Conservation (phyloP, 1,140 invertebrate species). For the Penaeus vannamei region DNA sequence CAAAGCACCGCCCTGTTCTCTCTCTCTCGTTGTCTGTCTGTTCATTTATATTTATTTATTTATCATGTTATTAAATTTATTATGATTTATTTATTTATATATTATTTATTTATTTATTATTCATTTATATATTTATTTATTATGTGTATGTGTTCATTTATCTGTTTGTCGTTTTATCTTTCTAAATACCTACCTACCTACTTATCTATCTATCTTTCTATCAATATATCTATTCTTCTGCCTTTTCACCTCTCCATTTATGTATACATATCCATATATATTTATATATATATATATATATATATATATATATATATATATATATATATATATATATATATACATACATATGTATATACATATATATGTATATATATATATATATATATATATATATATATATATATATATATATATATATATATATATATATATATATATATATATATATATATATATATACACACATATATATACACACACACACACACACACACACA, state of each 20-base stretch:
- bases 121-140: too few species aligned
- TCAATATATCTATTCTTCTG: neutral
- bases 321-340: conserved; percentile 31
- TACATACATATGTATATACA: conserved; percentile 27
- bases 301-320: conserved; percentile 21
- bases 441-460: conserved; percentile 48
- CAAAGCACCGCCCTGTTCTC: too few species aligned
- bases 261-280: neutral
- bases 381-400: conserved; percentile 27
- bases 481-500: conserved; percentile 29
- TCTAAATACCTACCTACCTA: too few species aligned
- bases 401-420: neutral
- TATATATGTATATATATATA: conserved; percentile 32
- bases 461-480: conserved; percentile 43
- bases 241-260: neutral
- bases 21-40: too few species aligned
- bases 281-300: neutral
- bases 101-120: too few species aligned
- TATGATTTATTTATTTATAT: too few species aligned
- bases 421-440: conserved; percentile 27
- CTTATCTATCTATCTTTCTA: too few species aligned
- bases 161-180: too few species aligned
- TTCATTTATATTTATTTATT: too few species aligned
- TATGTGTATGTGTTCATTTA: too few species aligned
- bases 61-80: too few species aligned